These are phyloP conservation scores for Rhynchophorus ferrugineus DNA, from an alignment of 1,140 invertebrate species.

Conservation along the genomic window DNA sequence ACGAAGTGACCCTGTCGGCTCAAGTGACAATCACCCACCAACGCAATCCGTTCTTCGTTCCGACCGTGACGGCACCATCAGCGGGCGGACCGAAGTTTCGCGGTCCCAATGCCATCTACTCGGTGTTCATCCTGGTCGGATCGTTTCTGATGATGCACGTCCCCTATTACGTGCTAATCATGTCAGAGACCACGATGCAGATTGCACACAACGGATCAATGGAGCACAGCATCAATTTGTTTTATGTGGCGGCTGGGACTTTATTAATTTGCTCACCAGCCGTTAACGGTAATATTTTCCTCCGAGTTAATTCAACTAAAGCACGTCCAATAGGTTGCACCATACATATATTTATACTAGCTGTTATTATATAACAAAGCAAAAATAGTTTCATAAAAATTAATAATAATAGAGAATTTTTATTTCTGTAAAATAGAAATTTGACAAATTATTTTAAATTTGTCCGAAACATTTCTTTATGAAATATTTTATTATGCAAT, in stretches of 20 bases:
- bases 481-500: no score
- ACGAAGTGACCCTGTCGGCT: conserved; percentile 73
- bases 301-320: not conserved
- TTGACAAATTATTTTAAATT: no score
- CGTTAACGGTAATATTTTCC: conserved; percentile 60
- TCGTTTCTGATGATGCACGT: conserved; percentile 65
- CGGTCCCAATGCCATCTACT: conserved; percentile 58
- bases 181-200: conserved; percentile 52
- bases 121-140: conserved; percentile 62
- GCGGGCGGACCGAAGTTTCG: conserved; percentile 48
- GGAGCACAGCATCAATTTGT: conserved; percentile 30
- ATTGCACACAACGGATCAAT: not conserved
- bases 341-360: no score
- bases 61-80: conserved; percentile 49
- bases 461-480: no score
- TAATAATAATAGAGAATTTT: no score
- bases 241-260: conserved; percentile 53
- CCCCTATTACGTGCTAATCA: conserved; percentile 63
- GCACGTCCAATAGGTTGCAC: not conserved
- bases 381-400: no score
- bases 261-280: conserved; percentile 61
- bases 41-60: conserved; percentile 63
- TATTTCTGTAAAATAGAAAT: no score
- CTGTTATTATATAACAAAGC: no score
- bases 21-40: conserved; percentile 78